Conservation (phyloP, 2,113 vertebrate species). For the Forbesichthys papilliferus region DNA sequence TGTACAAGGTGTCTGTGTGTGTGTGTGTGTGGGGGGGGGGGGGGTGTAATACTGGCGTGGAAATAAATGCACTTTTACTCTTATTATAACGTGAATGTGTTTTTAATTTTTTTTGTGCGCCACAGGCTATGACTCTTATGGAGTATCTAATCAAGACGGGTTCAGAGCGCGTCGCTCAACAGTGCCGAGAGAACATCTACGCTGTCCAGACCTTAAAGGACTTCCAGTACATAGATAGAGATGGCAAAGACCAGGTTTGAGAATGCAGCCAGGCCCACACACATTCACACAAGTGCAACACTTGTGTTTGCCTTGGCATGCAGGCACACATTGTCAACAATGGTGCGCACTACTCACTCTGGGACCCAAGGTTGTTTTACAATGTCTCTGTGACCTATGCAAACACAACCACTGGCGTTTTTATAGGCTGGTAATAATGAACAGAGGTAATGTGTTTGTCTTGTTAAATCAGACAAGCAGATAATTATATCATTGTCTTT, state of each 20-base stretch:
- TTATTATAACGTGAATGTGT: not conserved
- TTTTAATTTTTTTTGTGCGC: not conserved
- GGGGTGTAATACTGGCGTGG: no score
- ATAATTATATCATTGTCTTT: no score
- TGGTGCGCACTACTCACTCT: constrained; percentile 10
- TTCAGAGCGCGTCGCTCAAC: constrained; percentile 90
- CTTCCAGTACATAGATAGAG: constrained; percentile 90
- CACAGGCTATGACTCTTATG: constrained; percentile 92
- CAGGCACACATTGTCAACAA: constrained; percentile 30
- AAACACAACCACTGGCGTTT: constrained; percentile 24
- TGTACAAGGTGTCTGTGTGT: constrained; percentile 83
- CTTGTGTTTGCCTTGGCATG: constrained; percentile 23
- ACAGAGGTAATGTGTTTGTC: not conserved
- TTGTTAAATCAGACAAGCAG: no score
- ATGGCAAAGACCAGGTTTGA: constrained; percentile 89
- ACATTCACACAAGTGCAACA: not conserved
- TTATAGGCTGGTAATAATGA: constrained; percentile 10
- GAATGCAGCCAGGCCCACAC: constrained; percentile 6
- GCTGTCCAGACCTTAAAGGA: constrained; percentile 93
- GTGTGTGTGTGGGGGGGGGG: not conserved
- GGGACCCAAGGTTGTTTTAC: constrained; percentile 25
- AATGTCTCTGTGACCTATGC: constrained; percentile 26
- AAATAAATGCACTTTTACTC: not conserved
- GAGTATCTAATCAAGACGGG: constrained; percentile 94
- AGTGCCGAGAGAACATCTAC: constrained; percentile 93